A percentile compares a stretch with the other conserved stretches of the same genome.
These are phyloP conservation scores for Luffia ferchaultella DNA, from an alignment of 2,888 invertebrate species.

Conservation along the genomic window DNA sequence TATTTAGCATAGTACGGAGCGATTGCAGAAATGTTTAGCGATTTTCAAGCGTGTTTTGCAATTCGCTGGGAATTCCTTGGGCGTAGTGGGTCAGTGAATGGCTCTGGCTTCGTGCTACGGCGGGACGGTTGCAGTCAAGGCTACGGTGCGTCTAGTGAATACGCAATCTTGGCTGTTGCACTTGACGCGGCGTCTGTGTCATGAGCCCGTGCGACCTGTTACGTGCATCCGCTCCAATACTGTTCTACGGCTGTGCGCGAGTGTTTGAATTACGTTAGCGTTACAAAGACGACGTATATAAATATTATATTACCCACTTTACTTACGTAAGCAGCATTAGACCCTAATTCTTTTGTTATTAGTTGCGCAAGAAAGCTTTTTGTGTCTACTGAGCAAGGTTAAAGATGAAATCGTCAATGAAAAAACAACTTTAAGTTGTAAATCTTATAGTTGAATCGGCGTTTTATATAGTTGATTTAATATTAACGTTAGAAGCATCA, in stretches of 20 bases:
- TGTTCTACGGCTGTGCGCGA: conserved; percentile 48
- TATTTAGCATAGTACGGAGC: not conserved
- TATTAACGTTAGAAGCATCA: too few relatives aligned
- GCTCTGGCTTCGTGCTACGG: conserved; percentile 45
- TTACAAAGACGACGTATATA: too few relatives aligned
- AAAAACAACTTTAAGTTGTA: too few relatives aligned
- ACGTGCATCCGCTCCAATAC: conserved; percentile 43
- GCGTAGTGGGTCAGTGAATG: conserved; percentile 48
- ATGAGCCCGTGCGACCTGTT: conserved; percentile 58
- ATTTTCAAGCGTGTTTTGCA: not conserved
- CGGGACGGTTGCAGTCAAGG: conserved; percentile 48
- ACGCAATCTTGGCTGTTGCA: conserved; percentile 51
- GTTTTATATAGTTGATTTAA: too few relatives aligned
- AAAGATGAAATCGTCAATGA: too few relatives aligned
- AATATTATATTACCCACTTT: too few relatives aligned
- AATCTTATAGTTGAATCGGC: too few relatives aligned
- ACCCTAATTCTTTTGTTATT: too few relatives aligned
- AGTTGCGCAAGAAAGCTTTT: too few relatives aligned
- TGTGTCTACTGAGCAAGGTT: too few relatives aligned
- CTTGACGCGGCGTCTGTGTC: conserved; percentile 49
- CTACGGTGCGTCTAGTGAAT: conserved; percentile 45
- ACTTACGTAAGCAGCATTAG: too few relatives aligned
- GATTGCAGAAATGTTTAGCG: not conserved
- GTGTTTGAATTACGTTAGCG: too few relatives aligned
- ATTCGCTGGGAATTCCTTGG: conserved; percentile 2